Evolutionary conservation across 1,140 invertebrate species (phyloP).

Genomic region (Drosophila pandora): DNA sequence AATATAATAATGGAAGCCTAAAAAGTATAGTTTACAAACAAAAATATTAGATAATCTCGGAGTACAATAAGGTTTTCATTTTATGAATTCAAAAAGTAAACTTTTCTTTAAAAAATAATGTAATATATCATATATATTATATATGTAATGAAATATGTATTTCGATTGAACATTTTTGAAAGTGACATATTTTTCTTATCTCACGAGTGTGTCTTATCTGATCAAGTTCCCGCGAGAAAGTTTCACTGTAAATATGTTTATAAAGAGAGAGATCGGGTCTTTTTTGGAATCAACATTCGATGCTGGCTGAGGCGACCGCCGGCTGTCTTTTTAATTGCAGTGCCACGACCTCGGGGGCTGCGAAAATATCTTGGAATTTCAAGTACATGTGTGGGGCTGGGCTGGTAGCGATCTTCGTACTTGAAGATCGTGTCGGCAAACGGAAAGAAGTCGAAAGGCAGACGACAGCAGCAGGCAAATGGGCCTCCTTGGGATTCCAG

Average conservation of each 20-base stretch:
- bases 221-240: not conserved
- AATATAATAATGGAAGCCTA: not conserved
- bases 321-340: slow-evolving; percentile 78
- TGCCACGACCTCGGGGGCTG: slow-evolving; percentile 72
- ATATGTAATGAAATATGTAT: not conserved
- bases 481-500: slow-evolving; percentile 48
- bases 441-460: not conserved
- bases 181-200: not conserved
- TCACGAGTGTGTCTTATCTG: not conserved
- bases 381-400: slow-evolving; percentile 63
- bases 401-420: slow-evolving; percentile 30
- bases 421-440: slow-evolving; percentile 43
- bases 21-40: not conserved
- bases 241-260: slow-evolving; percentile 25
- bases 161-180: not conserved
- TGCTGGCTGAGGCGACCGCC: slow-evolving; percentile 44
- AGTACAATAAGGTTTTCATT: no score
- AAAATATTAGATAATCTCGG: not conserved
- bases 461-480: slow-evolving; percentile 44
- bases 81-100: no score
- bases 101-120: not conserved
- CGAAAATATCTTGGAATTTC: slow-evolving; percentile 80
- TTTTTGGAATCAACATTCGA: slow-evolving; percentile 63
- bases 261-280: slow-evolving; percentile 29
- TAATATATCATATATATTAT: not conserved